Base-by-base conservation (phyloP, 2,888 invertebrate species). In the Empis stercorea region DNA sequence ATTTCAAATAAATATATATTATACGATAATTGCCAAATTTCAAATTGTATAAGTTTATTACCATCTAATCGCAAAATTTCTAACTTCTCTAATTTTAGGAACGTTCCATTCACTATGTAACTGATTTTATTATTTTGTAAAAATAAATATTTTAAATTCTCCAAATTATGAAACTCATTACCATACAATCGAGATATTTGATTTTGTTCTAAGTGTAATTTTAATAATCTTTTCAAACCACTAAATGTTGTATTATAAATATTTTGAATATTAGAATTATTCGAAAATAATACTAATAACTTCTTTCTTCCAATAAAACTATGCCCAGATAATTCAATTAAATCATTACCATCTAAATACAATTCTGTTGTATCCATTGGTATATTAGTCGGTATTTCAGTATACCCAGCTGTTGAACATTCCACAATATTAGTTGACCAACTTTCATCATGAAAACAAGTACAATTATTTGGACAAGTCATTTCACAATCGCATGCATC, bases 401-500 rank as follows among this genome's bases (percentile, higher is more conserved):
- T 77, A 71, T 88, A 88, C 50, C 82, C 82, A 30, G 83, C 81
- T 48, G 76, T 80, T 15, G 87, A 87, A 71, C 93, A 93, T 69
- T 91, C 89, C 55, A 93, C 92, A 55, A 93, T 87, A 65, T 93
- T 93, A 2, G 88, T 87, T 16, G 86, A 82, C 91, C 93, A 94
- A 46, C 87, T 82, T 62, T 88, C 86, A 72, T 95, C 93, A 65
- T 92, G 91, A 73, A 91, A 94, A 65, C 95, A 95, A 50, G 87
- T 87, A 74, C 95, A 95, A 67, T 91, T 89, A 41, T 77, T 78
- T 43, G 95, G 95, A 66, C 95, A 95, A 55, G 87, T 91, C 87
- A 93, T 93, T 74, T 93, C 89, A 73, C 95, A 95, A 72, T 95
- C 95, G 73, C 95, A 95, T 45, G 91, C 91, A 68, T 92, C 93